Conservation (phyloP, 2,797 vertebrate genomes). For the Echeneis naucrates region DNA sequence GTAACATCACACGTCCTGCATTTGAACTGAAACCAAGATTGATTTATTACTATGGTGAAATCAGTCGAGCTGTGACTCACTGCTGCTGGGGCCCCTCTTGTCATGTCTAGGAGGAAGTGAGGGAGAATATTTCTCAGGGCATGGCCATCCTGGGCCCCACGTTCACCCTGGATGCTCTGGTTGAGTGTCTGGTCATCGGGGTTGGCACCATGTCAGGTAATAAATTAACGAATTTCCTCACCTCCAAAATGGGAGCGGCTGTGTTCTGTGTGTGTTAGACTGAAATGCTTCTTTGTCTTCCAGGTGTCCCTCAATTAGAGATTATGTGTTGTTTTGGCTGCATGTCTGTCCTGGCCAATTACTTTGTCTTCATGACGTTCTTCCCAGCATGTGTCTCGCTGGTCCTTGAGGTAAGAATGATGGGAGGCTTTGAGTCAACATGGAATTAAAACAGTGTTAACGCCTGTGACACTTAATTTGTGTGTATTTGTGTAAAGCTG, state of each 20-base stretch:
- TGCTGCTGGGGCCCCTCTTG: not conserved
- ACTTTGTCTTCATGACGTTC: slow-evolving; percentile 99
- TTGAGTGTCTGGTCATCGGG: slow-evolving; percentile 97
- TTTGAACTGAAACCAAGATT: not conserved
- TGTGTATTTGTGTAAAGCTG: slow-evolving; percentile 56
- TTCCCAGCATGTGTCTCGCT: slow-evolving; percentile 98
- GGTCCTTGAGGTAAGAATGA: slow-evolving; percentile 76
- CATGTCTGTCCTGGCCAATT: slow-evolving; percentile 98
- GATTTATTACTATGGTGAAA: not conserved
- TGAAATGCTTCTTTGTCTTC: not conserved
- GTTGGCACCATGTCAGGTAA: slow-evolving; percentile 98
- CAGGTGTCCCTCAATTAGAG: slow-evolving; percentile 86
- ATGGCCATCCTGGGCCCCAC: slow-evolving; percentile 98
- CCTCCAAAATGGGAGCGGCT: too few species aligned
- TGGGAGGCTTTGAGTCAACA: not conserved
- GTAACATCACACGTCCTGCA: slow-evolving; percentile 68
- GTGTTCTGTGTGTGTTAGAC: not conserved
- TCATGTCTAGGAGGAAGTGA: slow-evolving; percentile 92
- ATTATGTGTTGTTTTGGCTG: slow-evolving; percentile 99
- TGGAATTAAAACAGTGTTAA: not conserved
- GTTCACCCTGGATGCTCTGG: slow-evolving; percentile 95
- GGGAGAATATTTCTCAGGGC: slow-evolving; percentile 97
- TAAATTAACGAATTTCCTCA: not conserved
- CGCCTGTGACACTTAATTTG: not conserved
- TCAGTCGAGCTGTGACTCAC: not conserved